Evolutionary conservation across 1,140 invertebrate species (phyloP).

Genomic region (Achatina immaculata): DNA sequence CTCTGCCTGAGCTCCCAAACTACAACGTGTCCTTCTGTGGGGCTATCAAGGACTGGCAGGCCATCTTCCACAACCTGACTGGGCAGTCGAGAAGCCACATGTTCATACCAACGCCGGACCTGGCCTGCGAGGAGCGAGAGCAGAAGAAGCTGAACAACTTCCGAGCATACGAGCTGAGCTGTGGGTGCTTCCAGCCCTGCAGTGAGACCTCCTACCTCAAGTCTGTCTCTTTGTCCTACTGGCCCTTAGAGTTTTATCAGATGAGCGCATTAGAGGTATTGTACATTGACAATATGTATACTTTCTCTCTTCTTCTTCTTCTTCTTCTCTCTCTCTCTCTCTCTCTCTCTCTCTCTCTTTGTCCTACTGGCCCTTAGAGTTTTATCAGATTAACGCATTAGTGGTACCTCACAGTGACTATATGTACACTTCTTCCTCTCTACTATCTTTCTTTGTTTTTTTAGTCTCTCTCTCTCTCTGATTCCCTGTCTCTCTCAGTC

Average conservation of each 20-base stretch:
- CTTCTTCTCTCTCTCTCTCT: too few species aligned
- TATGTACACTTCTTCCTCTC: too few species aligned
- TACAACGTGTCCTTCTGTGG: constrained; percentile 61
- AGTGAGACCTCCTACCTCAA: constrained; percentile 64
- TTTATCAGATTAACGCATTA: constrained; percentile 59
- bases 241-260: constrained; percentile 67
- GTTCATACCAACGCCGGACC: constrained; percentile 33
- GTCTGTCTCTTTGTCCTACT: constrained; percentile 65
- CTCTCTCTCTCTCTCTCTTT: constrained; percentile 62
- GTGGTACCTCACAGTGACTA: too few species aligned
- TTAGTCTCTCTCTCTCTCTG: too few species aligned
- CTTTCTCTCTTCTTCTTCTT: too few species aligned
- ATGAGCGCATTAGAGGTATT: constrained; percentile 50
- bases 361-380: constrained; percentile 67
- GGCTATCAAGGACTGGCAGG: constrained; percentile 58
- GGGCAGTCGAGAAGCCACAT: constrained; percentile 3
- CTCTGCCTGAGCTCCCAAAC: constrained; percentile 46
- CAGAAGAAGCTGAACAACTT: constrained; percentile 58
- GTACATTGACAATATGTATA: too few species aligned
- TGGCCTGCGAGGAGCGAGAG: constrained; percentile 59
- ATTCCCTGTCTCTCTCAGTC: too few species aligned
- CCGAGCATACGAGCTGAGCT: constrained; percentile 56
- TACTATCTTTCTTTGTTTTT: too few species aligned
- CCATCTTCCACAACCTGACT: constrained; percentile 36
- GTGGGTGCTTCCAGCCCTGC: constrained; percentile 64